These are phyloP conservation scores for Acronicta psi DNA, from an alignment of 2,888 invertebrate genomes.

Conservation along the genomic window DNA sequence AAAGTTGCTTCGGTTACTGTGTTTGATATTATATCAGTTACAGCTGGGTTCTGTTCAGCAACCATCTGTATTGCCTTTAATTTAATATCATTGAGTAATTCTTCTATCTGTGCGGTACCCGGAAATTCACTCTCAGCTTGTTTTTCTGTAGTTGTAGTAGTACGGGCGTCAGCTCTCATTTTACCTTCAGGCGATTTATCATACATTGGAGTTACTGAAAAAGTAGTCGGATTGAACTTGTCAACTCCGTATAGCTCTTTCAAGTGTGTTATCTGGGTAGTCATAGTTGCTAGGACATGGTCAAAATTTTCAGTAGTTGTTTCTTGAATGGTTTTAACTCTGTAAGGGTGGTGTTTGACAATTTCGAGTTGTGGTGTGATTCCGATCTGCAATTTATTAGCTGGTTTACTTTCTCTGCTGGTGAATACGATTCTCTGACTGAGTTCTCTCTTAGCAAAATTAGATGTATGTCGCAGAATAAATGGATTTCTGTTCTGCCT, in stretches of 20 bases:
- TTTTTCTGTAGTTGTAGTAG: neutral
- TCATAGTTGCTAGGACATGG: slow-evolving; percentile 11
- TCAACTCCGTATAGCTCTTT: slow-evolving; percentile 30
- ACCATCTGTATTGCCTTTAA: slow-evolving; percentile 64
- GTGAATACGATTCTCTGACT: neutral
- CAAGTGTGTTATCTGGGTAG: slow-evolving; percentile 17
- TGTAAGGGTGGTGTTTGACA: slow-evolving; percentile 5
- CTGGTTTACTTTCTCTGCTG: neutral
- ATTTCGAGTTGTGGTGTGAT: slow-evolving; percentile 7
- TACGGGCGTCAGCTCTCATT: neutral
- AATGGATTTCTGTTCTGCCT: slow-evolving; percentile 18
- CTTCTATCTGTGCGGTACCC: slow-evolving; percentile 70
- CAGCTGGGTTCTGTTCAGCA: slow-evolving; percentile 58
- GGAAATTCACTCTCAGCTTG: slow-evolving; percentile 18
- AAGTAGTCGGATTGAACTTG: neutral
- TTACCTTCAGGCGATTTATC: neutral
- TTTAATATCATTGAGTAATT: slow-evolving; percentile 71
- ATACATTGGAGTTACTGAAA: too few relatives aligned
- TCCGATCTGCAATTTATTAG: slow-evolving; percentile 15
- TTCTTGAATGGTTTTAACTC: neutral
- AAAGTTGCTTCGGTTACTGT: slow-evolving; percentile 67
- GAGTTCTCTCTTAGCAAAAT: slow-evolving; percentile 24
- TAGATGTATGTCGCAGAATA: slow-evolving; percentile 1
- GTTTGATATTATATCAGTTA: slow-evolving; percentile 63
- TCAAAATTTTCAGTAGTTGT: slow-evolving; percentile 6